phyloP scores from a whole-genome alignment of 2,888 invertebrate species.

The Alitta virens region DNA sequence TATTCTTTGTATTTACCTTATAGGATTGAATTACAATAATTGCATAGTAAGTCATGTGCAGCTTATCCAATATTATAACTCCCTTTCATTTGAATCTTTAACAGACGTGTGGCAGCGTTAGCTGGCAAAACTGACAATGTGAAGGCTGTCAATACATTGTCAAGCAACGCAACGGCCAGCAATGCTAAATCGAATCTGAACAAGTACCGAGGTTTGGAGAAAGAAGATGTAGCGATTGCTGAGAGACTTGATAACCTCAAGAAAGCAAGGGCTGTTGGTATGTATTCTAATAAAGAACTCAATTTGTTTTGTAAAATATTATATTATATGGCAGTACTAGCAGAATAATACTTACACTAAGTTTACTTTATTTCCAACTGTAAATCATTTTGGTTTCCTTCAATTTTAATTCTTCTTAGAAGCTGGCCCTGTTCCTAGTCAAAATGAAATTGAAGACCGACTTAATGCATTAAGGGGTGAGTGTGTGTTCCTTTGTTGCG shows the following conservation, averaged over 20 bases:
- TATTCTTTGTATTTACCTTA: no score
- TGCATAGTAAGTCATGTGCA: no score
- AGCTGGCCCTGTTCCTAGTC: constrained; percentile 20
- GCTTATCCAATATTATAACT: no score
- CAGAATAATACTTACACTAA: no score
- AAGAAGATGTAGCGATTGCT: constrained; percentile 46
- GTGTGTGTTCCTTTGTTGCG: background rate
- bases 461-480: constrained; percentile 40
- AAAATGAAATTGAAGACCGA: constrained; percentile 30
- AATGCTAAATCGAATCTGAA: background rate
- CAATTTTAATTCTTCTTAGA: background rate
- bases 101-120: constrained; percentile 39
- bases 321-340: no score
- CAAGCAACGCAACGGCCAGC: background rate
- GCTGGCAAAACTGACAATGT: no score
- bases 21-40: no score
- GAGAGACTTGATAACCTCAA: constrained; percentile 46
- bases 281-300: background rate
- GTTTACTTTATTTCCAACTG: no score
- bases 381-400: no score
- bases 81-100: background rate
- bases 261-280: constrained; percentile 14
- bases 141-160: background rate
- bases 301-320: background rate
- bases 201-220: constrained; percentile 26